A percentile compares a stretch with the other conserved stretches of the same genome.
These are phyloP conservation scores for Avahi laniger DNA, from an alignment of 2,797 vertebrate genomes.

Conservation along the genomic window DNA sequence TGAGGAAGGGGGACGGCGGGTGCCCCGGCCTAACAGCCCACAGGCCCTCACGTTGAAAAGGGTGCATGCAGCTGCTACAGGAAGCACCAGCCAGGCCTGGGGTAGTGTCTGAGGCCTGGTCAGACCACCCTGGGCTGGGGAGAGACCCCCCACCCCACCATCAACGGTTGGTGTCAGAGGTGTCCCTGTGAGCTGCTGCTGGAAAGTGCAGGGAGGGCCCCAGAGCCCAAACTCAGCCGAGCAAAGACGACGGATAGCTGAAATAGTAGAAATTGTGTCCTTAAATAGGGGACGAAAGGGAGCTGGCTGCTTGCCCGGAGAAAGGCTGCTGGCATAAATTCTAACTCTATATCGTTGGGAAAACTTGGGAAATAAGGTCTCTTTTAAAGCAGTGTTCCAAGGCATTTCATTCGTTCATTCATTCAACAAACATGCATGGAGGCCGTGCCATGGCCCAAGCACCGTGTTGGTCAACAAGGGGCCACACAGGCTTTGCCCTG, in stretches of 20 bases:
- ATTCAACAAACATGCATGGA: not conserved
- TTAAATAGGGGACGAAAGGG: not conserved
- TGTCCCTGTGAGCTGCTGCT: not conserved
- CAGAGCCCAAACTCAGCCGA: not conserved
- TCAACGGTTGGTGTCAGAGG: not conserved
- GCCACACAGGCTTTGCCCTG: not conserved
- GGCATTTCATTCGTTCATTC: not conserved
- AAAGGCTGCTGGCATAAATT: not conserved
- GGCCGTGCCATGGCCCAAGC: not conserved
- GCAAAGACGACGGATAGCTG: not conserved
- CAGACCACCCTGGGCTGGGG: no score
- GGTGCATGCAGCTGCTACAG: fast-evolving
- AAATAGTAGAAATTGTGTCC: not conserved
- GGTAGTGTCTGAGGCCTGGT: not conserved
- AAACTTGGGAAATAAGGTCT: not conserved
- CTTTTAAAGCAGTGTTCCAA: not conserved
- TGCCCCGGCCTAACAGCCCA: not conserved
- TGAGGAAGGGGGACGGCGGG: not conserved
- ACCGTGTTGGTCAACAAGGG: fast-evolving
- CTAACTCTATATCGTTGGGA: not conserved
- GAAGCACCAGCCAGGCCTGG: not conserved
- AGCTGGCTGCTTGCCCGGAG: not conserved
- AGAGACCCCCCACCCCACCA: not conserved
- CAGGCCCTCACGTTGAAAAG: not conserved
- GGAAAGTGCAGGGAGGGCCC: not conserved